Percentiles rank a stretch among this genome's conserved stretches.
These are phyloP conservation scores for Paraescarpia echinospica DNA, from an alignment of 1,140 invertebrate genomes.

Conservation along the genomic window DNA sequence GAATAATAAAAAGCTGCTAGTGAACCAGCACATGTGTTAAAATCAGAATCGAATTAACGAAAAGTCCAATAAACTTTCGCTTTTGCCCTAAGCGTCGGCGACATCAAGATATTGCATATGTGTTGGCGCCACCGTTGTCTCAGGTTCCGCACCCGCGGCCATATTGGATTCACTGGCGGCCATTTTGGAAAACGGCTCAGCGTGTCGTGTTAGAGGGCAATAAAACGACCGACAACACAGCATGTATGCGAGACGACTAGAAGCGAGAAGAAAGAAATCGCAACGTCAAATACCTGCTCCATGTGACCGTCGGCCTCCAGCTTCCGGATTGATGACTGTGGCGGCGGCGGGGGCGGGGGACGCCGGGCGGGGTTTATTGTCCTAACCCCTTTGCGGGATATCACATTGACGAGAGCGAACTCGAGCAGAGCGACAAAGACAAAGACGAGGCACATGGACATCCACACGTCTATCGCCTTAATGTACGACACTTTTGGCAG, in stretches of 20 bases:
- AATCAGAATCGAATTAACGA: not conserved
- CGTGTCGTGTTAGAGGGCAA: not conserved
- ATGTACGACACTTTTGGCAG: conserved; percentile 56
- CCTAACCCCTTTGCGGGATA: conserved; percentile 17
- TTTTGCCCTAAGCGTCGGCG: not conserved
- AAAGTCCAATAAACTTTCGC: not conserved
- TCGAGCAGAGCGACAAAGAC: conserved; percentile 79
- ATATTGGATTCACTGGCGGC: not conserved
- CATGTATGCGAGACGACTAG: not conserved
- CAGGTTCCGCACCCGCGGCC: not conserved
- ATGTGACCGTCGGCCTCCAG: conserved; percentile 6
- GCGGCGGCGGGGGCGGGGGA: conserved; percentile 36
- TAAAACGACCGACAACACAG: not conserved
- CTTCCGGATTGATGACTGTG: conserved; percentile 6
- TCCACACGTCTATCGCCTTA: conserved; percentile 66
- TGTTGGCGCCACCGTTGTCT: not conserved
- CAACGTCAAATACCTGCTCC: conserved; percentile 17
- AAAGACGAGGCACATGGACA: conserved; percentile 82
- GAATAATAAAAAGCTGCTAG: not conserved
- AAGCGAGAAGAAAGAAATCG: conserved; percentile 11
- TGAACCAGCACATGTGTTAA: not conserved
- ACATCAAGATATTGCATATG: not conserved
- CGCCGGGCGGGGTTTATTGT: conserved; percentile 54
- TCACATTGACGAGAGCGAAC: conserved; percentile 71
- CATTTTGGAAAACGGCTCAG: not conserved